Evolutionary conservation across 2,888 invertebrate genomes (phyloP).

Genomic region (Chydorus sphaericus): DNA sequence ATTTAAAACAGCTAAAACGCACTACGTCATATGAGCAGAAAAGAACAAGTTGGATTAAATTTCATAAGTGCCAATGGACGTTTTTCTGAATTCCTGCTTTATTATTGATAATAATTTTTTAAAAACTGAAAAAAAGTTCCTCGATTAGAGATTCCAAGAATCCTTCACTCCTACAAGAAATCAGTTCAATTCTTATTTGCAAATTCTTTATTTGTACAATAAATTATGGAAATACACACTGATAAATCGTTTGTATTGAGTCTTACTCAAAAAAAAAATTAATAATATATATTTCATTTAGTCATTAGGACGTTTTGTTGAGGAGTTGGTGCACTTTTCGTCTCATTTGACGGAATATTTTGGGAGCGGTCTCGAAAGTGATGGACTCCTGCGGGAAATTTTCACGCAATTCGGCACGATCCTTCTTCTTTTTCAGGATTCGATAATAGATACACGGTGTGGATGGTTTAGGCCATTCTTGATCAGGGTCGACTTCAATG

Average conservation of each 20-base stretch:
- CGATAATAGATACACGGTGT: not conserved
- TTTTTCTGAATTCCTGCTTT: too few relatives aligned
- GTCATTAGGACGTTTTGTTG: not conserved
- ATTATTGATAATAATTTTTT: too few relatives aligned
- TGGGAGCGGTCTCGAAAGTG: not conserved
- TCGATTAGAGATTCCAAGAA: conserved; percentile 46
- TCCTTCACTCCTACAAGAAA: conserved; percentile 50
- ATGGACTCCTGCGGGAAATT: not conserved
- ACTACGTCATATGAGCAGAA: too few relatives aligned
- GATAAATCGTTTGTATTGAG: not conserved
- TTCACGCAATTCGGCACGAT: not conserved
- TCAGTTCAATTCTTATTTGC: conserved; percentile 18
- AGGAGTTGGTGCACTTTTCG: not conserved
- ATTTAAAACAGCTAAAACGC: too few relatives aligned
- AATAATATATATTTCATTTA: not conserved
- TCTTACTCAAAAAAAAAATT: not conserved
- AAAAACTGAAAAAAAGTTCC: too few relatives aligned
- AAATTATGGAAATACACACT: not conserved
- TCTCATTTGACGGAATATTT: not conserved
- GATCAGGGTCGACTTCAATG: not conserved
- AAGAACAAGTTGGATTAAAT: too few relatives aligned
- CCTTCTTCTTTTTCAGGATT: not conserved
- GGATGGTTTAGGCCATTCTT: not conserved
- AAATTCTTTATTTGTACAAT: not conserved
- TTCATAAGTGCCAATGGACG: too few relatives aligned